Percentiles rank a stretch among this genome's conserved stretches.
phyloP scores from a whole-genome alignment of 2,797 vertebrate species.

The Manis pentadactyla region DNA sequence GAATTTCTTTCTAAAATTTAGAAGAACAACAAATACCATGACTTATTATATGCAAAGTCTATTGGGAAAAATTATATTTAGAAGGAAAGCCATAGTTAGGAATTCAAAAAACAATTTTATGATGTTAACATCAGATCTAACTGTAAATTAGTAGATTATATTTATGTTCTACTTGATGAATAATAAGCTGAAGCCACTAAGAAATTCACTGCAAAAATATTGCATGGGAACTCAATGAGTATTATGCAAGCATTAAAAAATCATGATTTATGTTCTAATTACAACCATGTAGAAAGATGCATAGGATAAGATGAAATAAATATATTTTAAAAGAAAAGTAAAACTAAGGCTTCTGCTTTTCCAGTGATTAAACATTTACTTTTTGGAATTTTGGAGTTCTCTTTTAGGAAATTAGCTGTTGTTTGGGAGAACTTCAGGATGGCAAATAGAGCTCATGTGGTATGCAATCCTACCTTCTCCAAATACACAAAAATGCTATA shows the following conservation, averaged over 20 bases:
- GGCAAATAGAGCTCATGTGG: background rate
- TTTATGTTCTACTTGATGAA: background rate
- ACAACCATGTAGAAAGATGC: background rate
- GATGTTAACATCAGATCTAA: background rate
- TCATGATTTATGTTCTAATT: background rate
- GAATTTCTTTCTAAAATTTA: background rate
- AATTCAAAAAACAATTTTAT: background rate
- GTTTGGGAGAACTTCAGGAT: background rate
- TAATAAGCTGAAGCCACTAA: slow-evolving; percentile 10
- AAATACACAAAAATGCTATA: background rate
- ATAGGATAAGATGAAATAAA: background rate
- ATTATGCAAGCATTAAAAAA: slow-evolving; percentile 17
- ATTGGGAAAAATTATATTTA: background rate
- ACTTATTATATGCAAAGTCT: background rate
- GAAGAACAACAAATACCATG: background rate
- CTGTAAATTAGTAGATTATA: background rate
- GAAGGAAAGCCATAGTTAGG: background rate
- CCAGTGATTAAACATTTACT: background rate
- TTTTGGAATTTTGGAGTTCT: background rate
- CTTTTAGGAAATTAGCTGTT: background rate
- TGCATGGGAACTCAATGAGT: background rate
- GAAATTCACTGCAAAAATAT: slow-evolving; percentile 30
- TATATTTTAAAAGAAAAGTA: background rate
- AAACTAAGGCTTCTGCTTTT: background rate
- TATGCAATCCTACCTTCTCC: background rate